Conservation (phyloP, 2,888 invertebrate species). For the Lymantria dispar region DNA sequence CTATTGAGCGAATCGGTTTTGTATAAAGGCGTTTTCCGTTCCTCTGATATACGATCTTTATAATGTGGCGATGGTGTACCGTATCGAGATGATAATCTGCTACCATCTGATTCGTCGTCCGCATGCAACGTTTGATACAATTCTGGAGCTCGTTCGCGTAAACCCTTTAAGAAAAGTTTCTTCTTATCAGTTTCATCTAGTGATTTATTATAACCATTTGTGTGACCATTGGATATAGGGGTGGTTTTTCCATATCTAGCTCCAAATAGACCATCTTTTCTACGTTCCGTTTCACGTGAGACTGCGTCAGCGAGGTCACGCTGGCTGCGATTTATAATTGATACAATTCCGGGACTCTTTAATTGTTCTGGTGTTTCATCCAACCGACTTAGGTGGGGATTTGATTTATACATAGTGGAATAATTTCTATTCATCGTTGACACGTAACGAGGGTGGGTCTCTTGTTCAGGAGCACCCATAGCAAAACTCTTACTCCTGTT, state of each 20-base stretch:
- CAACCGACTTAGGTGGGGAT: constrained; percentile 87
- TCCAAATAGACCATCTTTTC: constrained; percentile 79
- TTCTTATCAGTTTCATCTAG: constrained; percentile 83
- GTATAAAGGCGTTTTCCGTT: constrained; percentile 68
- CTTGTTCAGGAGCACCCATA: constrained; percentile 85
- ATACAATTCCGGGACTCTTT: constrained; percentile 93
- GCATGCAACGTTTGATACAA: constrained; percentile 87
- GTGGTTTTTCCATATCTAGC: constrained; percentile 82
- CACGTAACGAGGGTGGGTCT: constrained; percentile 73
- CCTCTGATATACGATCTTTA: constrained; percentile 73
- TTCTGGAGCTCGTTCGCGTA: constrained; percentile 87
- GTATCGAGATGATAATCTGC: constrained; percentile 70
- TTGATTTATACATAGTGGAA: constrained; percentile 88
- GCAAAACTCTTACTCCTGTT: constrained; percentile 93
- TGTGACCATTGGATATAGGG: constrained; percentile 72
- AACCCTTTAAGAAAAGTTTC: constrained; percentile 85
- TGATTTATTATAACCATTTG: constrained; percentile 70
- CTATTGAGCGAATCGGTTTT: constrained; percentile 76
- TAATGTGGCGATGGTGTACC: constrained; percentile 73
- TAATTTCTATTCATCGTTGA: constrained; percentile 74
- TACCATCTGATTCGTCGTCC: constrained; percentile 81
- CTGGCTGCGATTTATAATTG: constrained; percentile 92
- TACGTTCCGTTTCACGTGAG: constrained; percentile 75
- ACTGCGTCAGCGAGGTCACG: constrained; percentile 87
- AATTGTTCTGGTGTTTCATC: constrained; percentile 87